These are phyloP conservation scores for Tipula unca DNA, from an alignment of 2,888 invertebrate genomes.

Conservation along the genomic window DNA sequence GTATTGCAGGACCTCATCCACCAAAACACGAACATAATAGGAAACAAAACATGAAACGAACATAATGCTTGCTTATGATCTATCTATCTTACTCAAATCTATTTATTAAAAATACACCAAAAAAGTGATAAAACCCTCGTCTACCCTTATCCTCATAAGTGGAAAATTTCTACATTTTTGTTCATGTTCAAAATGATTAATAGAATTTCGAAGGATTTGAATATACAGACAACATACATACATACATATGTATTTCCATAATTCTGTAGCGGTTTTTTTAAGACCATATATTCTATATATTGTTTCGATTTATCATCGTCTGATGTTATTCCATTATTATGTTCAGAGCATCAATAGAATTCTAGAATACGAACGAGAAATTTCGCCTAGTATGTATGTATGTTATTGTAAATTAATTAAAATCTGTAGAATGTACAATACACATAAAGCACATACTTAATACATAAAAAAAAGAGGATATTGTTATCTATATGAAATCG, in stretches of 20 bases:
- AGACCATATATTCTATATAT: background rate
- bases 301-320: background rate
- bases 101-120: background rate
- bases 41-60: background rate
- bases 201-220: background rate
- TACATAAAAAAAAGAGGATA: background rate
- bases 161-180: background rate
- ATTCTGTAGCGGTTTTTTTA: background rate
- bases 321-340: background rate
- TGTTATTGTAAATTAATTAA: background rate
- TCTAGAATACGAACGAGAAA: background rate
- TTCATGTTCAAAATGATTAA: background rate
- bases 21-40: background rate
- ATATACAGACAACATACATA: background rate
- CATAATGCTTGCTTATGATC: constrained; percentile 2
- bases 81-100: background rate
- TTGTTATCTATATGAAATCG: background rate
- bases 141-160: background rate
- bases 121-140: background rate
- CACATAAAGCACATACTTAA: background rate
- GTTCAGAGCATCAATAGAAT: background rate
- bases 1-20: background rate
- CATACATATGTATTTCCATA: too few relatives aligned
- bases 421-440: background rate
- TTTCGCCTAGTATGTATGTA: background rate